phyloP scores from a whole-genome alignment of 2,797 vertebrate species.

The Ceryle rudis region DNA sequence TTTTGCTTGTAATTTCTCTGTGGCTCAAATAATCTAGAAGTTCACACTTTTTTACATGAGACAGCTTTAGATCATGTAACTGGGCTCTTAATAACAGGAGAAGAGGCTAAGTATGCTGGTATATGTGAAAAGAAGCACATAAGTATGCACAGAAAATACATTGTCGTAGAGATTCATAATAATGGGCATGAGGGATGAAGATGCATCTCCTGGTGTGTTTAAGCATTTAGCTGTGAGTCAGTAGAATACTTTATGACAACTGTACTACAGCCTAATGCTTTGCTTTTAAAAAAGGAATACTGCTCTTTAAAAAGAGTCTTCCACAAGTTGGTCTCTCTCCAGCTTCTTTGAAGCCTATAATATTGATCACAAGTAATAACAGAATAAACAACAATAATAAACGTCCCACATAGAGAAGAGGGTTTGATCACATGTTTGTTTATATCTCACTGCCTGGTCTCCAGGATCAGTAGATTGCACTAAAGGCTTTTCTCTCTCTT shows the following conservation, averaged over 20 bases:
- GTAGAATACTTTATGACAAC: neutral
- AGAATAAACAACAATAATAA: neutral
- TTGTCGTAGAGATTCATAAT: constrained; percentile 43
- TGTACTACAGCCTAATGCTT: neutral
- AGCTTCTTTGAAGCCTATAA: neutral
- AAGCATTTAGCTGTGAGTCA: constrained; percentile 42
- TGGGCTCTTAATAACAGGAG: neutral
- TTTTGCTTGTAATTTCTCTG: neutral
- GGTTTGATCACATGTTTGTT: neutral
- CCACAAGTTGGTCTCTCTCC: neutral
- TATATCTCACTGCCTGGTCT: neutral
- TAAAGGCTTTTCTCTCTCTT: neutral
- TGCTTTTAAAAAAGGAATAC: constrained; percentile 3
- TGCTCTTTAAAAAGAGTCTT: neutral
- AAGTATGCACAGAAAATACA: constrained; percentile 36
- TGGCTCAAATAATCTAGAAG: neutral
- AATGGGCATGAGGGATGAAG: constrained; percentile 43
- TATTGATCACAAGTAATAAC: neutral
- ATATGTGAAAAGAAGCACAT: constrained; percentile 1
- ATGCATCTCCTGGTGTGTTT: constrained; percentile 31
- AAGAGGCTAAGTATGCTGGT: constrained; percentile 14
- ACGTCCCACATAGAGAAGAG: neutral
- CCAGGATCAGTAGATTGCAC: neutral
- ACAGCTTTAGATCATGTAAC: constrained; percentile 18
- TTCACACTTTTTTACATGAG: constrained; percentile 5